Conservation (phyloP, 1,140 invertebrate genomes). For the Panagrolaimus sp. region DNA sequence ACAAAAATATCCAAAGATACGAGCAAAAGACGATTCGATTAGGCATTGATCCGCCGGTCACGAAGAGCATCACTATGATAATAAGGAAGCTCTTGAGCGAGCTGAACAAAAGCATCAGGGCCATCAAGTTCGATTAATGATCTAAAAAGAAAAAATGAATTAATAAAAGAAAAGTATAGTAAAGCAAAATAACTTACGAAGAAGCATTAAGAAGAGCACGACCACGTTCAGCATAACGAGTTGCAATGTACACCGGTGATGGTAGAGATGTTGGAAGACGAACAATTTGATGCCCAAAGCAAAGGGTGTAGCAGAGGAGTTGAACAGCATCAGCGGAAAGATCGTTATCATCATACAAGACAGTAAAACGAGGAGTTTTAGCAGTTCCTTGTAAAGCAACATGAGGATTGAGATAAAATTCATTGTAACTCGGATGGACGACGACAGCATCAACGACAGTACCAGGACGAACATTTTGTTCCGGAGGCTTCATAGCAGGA, state of each 20-base stretch:
- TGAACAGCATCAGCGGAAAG: slow-evolving; percentile 4
- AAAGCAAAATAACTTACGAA: too few relatives aligned
- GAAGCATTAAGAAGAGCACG: not conserved
- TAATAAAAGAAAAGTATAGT: too few relatives aligned
- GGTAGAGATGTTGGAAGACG: slow-evolving; percentile 21
- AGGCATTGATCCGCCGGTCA: too few relatives aligned
- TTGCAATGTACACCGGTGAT: slow-evolving; percentile 24
- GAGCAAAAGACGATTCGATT: too few relatives aligned
- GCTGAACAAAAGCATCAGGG: too few relatives aligned
- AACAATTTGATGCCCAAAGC: slow-evolving; percentile 31
- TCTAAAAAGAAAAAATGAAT: too few relatives aligned
- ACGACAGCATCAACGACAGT: slow-evolving; percentile 25
- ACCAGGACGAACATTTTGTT: slow-evolving; percentile 26
- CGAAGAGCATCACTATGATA: too few relatives aligned
- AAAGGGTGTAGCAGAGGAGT: slow-evolving; percentile 21
- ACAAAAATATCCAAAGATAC: too few relatives aligned
- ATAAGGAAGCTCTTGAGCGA: too few relatives aligned
- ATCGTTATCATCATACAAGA: slow-evolving; percentile 15
- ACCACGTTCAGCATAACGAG: slow-evolving; percentile 29
- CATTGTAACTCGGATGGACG: slow-evolving; percentile 18
- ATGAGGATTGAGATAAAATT: slow-evolving; percentile 27
- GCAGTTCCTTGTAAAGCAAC: slow-evolving; percentile 27
- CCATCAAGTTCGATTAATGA: too few relatives aligned
- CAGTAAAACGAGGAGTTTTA: slow-evolving; percentile 23
- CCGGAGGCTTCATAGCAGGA: not conserved